Base-by-base conservation (phyloP, 2,113 vertebrate species). In the Miniopterus natalensis region DNA sequence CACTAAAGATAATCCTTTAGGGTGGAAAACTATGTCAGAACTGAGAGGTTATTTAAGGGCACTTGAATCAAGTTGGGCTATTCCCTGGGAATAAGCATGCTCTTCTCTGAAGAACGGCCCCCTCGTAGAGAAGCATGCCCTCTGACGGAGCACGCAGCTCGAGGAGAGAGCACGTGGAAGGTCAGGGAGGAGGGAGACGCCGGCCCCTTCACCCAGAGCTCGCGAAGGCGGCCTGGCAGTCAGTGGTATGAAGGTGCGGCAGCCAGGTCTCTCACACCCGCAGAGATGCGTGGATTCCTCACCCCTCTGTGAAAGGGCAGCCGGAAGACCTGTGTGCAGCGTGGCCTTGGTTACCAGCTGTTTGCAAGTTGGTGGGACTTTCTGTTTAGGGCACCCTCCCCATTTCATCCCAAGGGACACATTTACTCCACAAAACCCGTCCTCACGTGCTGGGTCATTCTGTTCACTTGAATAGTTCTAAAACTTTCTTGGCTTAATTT, bases 291-390 rank as follows among this genome's bases (percentile, higher is more conserved):
- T 84, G 70, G 27, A 47, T 80, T 94, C 91, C 81, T 84, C 70
- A 59, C 61, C 86, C 6, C 10, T 61, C 4, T 81, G 29, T 36
- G 55, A 92, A 55, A 92, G 84, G 31, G 79, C 79, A 85, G 78
- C 53, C 65, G 1, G 1, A 23, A 84, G 42, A 84, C 27, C 27
- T 36, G 36, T 2, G 2, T 79, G 45, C n/a, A 92, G 90, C 47
- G 57, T 84, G 68, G 84, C 71, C 23, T 92, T 95, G 92, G 90
- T 94, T 74, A 88, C 63, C 87, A 93, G 94, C 87, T 92, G 84
- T 77, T 70, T 90, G 74, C 49, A 4, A 87, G 9, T 70, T 90
- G 83, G 84, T 74, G 55, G 84, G 49, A 84, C 55, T 92, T 73
- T 92, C 75, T 92, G 53, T 90, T 83, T 73, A 57, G 57, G 51